Conservation (phyloP, 2,113 vertebrate genomes). For the Acrocephalus arundinaceus region DNA sequence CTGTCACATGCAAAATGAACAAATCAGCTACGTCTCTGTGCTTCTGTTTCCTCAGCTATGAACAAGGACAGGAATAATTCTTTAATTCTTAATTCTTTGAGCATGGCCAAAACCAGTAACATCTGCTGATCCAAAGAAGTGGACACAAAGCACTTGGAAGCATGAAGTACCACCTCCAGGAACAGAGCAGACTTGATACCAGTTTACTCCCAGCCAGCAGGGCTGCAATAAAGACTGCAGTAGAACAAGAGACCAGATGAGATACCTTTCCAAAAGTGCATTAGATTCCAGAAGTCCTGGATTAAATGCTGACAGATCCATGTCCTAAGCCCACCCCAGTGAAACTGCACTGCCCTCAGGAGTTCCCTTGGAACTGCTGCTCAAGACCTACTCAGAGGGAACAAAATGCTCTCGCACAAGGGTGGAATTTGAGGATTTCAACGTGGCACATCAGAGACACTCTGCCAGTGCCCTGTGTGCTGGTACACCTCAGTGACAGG, state of each 20-base stretch:
- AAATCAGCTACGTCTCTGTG: neutral
- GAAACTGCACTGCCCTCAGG: neutral
- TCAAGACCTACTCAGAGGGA: neutral
- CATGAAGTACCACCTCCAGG: neutral
- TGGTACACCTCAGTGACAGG: neutral
- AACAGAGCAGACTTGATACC: neutral
- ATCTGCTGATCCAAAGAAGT: neutral
- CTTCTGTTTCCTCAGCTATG: neutral
- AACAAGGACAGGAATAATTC: neutral
- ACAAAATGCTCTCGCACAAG: neutral
- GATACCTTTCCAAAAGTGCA: neutral
- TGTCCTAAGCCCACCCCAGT: neutral
- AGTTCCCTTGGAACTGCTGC: neutral
- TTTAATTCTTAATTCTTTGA: neutral
- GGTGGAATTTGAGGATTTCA: neutral
- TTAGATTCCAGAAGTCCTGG: neutral
- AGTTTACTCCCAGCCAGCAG: neutral
- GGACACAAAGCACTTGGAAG: neutral
- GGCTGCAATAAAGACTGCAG: neutral
- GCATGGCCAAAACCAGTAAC: neutral
- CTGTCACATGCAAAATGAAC: neutral
- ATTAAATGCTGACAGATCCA: neutral
- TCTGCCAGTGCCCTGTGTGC: neutral
- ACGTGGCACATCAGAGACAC: neutral
- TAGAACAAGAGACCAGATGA: neutral